These are phyloP conservation scores for Burhinus bistriatus DNA, from an alignment of 2,113 vertebrate genomes.

Conservation along the genomic window DNA sequence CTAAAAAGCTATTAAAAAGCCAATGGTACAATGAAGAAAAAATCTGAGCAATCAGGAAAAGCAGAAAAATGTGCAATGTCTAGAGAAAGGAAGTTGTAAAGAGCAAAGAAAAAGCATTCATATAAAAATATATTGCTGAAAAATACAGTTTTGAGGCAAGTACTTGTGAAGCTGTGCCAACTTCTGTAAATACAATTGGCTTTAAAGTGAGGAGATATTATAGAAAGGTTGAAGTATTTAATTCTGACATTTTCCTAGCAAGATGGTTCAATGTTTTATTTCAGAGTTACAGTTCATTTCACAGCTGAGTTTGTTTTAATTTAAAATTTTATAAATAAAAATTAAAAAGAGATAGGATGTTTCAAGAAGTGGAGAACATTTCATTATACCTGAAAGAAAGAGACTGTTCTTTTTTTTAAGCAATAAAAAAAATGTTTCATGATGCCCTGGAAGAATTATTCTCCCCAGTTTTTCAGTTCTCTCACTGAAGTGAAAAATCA, in stretches of 20 bases:
- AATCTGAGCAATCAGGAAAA: neutral
- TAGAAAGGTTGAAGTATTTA: neutral
- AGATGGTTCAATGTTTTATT: neutral
- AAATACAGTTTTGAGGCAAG: neutral
- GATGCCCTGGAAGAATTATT: neutral
- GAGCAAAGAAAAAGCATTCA: neutral
- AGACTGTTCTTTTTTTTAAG: neutral
- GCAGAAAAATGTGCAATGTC: neutral
- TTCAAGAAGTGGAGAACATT: neutral
- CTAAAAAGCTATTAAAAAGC: neutral
- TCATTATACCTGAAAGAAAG: neutral
- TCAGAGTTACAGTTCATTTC: neutral
- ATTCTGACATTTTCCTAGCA: neutral
- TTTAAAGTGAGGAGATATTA: neutral
- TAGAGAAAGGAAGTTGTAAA: conserved; percentile 20
- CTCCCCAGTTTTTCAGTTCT: neutral
- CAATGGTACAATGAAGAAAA: neutral
- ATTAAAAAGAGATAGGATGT: neutral
- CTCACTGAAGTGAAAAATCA: conserved; percentile 51
- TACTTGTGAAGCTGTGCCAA: neutral
- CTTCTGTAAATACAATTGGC: neutral
- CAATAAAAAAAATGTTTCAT: neutral
- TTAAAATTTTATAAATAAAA: neutral
- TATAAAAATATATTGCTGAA: neutral
- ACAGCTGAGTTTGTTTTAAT: neutral